phyloP scores from a whole-genome alignment of 1,140 invertebrate species.

The Diprion similis region DNA sequence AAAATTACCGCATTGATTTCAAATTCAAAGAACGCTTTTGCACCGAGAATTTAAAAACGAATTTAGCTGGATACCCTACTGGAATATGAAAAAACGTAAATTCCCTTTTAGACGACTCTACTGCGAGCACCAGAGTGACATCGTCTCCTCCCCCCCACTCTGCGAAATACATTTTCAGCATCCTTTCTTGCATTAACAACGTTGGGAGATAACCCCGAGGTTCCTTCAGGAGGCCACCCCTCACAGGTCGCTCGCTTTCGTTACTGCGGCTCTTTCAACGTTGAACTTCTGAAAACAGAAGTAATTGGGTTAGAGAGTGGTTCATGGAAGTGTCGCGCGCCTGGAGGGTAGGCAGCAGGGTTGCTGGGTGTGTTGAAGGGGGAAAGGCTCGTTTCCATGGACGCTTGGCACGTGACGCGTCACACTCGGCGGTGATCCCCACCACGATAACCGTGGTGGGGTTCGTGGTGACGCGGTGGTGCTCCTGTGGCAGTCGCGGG shows the following conservation, averaged over 20 bases:
- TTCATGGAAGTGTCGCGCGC: slow-evolving; percentile 15
- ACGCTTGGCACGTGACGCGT: not conserved
- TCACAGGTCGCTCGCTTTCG: not conserved
- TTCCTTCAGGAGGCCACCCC: slow-evolving; percentile 13
- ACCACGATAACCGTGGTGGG: not conserved
- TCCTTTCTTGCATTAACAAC: slow-evolving; percentile 20
- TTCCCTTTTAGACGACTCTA: slow-evolving; percentile 20
- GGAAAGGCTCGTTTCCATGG: not conserved
- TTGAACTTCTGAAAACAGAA: slow-evolving; percentile 39
- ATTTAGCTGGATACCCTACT: too few species aligned
- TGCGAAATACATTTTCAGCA: slow-evolving; percentile 32
- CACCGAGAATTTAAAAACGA: too few species aligned
- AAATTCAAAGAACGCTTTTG: too few species aligned
- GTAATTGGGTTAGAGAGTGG: slow-evolving; percentile 38
- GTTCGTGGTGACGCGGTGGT: not conserved
- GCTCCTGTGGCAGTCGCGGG: not conserved
- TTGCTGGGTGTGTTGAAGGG: not conserved
- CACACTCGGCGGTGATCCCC: not conserved
- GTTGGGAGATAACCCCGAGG: slow-evolving; percentile 26
- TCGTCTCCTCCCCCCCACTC: slow-evolving; percentile 15
- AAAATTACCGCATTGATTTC: too few species aligned
- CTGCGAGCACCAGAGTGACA: not conserved
- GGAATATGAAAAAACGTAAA: too few species aligned
- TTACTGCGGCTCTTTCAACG: slow-evolving; percentile 29
- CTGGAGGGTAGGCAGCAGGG: not conserved